Conservation (phyloP, 2,888 invertebrate genomes). For the Dendrolimus houi region DNA sequence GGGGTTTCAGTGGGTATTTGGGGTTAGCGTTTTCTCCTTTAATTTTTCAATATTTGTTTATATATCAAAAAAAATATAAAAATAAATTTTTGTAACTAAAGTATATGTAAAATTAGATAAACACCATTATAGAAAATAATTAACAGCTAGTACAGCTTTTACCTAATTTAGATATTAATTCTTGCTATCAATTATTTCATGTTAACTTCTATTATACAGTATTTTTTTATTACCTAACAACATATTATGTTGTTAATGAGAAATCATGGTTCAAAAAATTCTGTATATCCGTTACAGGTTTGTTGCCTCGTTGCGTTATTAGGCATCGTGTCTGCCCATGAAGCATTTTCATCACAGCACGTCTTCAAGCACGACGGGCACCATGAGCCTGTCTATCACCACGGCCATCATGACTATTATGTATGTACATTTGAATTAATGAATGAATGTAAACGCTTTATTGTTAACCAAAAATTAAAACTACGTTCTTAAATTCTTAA, state of each 20-base stretch:
- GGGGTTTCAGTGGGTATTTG: too few species aligned
- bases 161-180: neutral
- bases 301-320: neutral
- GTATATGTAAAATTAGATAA: too few species aligned
- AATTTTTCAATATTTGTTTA: too few species aligned
- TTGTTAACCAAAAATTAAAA: neutral
- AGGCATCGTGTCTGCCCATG: slow-evolving; percentile 4
- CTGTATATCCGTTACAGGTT: slow-evolving; percentile 1
- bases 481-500: neutral
- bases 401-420: slow-evolving; percentile 26
- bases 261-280: neutral
- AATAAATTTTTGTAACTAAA: too few species aligned
- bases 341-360: slow-evolving; percentile 29
- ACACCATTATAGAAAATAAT: neutral
- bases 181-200: neutral
- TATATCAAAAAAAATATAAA: too few species aligned
- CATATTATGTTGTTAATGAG: neutral
- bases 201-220: neutral
- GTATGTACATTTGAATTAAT: slow-evolving; percentile 10
- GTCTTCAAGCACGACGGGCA: slow-evolving; percentile 26
- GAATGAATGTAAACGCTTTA: neutral
- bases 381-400: slow-evolving; percentile 27
- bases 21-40: too few species aligned
- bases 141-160: neutral
- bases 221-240: neutral